phyloP scores from a whole-genome alignment of 2,797 vertebrate species.

The Danio aesculapii region DNA sequence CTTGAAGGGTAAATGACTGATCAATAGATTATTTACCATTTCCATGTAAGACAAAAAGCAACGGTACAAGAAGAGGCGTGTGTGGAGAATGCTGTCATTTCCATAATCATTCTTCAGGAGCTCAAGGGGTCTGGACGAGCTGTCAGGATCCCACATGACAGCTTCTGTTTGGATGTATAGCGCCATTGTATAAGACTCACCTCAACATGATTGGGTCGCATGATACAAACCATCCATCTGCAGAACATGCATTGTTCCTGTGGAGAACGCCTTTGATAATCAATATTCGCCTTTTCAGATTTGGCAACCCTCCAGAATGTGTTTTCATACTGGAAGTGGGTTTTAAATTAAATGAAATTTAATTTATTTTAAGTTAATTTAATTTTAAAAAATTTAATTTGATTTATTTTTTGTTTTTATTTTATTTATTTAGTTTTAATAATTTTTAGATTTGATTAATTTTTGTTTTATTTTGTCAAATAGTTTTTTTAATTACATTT shows the following conservation, averaged over 20 bases:
- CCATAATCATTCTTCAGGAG: slow-evolving; percentile 43
- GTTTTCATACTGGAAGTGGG: not conserved
- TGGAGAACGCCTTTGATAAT: slow-evolving; percentile 27
- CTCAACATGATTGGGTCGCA: slow-evolving; percentile 38
- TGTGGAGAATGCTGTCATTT: slow-evolving; percentile 34
- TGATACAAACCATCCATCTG: slow-evolving; percentile 41
- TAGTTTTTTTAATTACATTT: too few species aligned
- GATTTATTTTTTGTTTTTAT: too few species aligned
- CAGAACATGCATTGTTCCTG: slow-evolving; percentile 25
- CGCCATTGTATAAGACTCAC: slow-evolving; percentile 34
- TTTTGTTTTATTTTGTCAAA: too few species aligned
- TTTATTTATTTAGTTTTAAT: too few species aligned
- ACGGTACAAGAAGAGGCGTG: slow-evolving; percentile 32
- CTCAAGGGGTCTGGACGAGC: slow-evolving; percentile 21
- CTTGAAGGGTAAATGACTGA: slow-evolving; percentile 47
- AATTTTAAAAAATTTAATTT: too few species aligned
- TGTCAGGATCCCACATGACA: slow-evolving; percentile 37
- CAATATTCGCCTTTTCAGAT: slow-evolving; percentile 12
- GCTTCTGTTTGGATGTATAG: slow-evolving; percentile 28
- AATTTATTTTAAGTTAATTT: too few species aligned
- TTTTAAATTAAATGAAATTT: too few species aligned
- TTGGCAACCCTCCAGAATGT: not conserved
- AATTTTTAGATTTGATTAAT: too few species aligned
- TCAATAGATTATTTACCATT: slow-evolving; percentile 52
- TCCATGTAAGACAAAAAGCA: slow-evolving; percentile 48